A percentile compares a stretch with the other conserved stretches of the same genome.
phyloP scores from a whole-genome alignment of 2,113 vertebrate species.

The Xenopus laevis region DNA sequence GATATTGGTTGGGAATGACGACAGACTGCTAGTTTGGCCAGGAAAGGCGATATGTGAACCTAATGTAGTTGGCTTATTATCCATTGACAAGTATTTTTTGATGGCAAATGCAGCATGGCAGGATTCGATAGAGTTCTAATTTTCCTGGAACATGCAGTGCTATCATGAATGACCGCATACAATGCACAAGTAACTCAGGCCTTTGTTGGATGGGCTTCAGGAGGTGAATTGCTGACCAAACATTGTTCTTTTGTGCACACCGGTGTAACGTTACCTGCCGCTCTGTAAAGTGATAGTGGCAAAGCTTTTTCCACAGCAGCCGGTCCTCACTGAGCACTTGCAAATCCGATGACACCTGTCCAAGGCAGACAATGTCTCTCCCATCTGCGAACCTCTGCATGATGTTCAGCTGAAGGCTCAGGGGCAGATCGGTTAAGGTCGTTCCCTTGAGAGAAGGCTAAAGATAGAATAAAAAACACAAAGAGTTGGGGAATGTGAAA shows the following conservation, averaged over 20 bases:
- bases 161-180: too few relatives aligned
- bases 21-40: too few relatives aligned
- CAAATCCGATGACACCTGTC: constrained; percentile 82
- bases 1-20: too few relatives aligned
- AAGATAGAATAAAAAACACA: constrained; percentile 8
- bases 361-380: constrained; percentile 88
- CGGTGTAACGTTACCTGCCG: constrained; percentile 73
- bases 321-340: constrained; percentile 84
- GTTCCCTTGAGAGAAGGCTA: constrained; percentile 84
- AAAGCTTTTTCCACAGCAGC: constrained; percentile 94
- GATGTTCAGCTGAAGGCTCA: constrained; percentile 90
- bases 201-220: not conserved
- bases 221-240: not conserved
- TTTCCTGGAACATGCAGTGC: too few relatives aligned
- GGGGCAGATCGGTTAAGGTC: constrained; percentile 83
- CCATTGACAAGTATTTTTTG: too few relatives aligned
- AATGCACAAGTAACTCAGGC: not conserved
- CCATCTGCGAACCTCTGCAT: constrained; percentile 89
- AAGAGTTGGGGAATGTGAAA: not conserved
- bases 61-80: too few relatives aligned
- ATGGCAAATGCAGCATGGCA: too few relatives aligned
- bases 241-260: not conserved
- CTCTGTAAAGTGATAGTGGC: constrained; percentile 97
- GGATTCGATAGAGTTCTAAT: too few relatives aligned
- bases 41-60: too few relatives aligned